Conservation (phyloP, 2,113 vertebrate genomes). For the Sylvia atricapilla region DNA sequence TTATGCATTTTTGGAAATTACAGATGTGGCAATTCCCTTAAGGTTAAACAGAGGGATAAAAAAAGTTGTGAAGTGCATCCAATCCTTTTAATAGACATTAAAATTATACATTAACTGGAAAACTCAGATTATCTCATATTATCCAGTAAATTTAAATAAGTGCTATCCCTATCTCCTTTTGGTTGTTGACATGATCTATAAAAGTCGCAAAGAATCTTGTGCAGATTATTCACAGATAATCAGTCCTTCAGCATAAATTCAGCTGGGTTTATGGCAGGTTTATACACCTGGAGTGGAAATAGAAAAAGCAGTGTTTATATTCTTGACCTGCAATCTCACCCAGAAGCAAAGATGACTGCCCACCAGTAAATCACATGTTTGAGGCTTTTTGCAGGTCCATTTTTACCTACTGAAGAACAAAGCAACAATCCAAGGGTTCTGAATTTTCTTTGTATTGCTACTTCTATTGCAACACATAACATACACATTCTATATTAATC, state of each 20-base stretch:
- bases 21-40: not conserved
- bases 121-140: not conserved
- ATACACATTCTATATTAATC: not conserved
- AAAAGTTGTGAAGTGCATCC: not conserved
- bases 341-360: not conserved
- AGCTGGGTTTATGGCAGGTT: not conserved
- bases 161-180: not conserved
- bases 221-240: not conserved
- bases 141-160: not conserved
- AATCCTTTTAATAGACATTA: not conserved
- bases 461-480: not conserved
- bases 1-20: constrained; percentile 1
- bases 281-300: not conserved
- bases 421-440: not conserved
- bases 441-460: not conserved
- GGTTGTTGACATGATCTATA: not conserved
- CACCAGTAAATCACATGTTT: not conserved
- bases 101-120: not conserved
- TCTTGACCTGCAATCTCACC: not conserved
- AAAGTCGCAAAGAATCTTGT: not conserved
- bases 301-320: not conserved
- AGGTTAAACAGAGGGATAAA: not conserved
- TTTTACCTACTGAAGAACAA: not conserved
- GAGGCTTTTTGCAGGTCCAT: not conserved
- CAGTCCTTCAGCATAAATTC: not conserved